These are phyloP conservation scores for Spermophilus dauricus DNA, from an alignment of 2,113 vertebrate genomes.

Conservation along the genomic window DNA sequence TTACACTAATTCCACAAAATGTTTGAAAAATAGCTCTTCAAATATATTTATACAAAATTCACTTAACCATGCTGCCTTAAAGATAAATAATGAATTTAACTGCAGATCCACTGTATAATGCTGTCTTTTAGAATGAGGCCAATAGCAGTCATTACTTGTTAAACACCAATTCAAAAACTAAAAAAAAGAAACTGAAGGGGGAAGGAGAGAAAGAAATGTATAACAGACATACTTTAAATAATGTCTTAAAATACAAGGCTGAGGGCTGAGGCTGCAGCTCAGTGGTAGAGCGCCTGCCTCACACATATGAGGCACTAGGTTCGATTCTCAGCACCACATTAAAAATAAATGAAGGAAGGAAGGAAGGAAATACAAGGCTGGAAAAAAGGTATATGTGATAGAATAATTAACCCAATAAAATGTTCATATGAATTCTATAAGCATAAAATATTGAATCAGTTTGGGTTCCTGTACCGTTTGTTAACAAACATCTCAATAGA, in stretches of 20 bases:
- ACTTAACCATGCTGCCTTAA: not conserved
- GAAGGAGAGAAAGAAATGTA: not conserved
- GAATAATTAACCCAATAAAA: not conserved
- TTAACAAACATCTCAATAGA: not conserved
- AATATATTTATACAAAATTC: not conserved
- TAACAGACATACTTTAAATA: not conserved
- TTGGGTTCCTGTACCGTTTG: not conserved
- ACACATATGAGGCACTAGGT: no score
- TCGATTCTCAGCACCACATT: no score
- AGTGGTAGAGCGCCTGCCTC: no score
- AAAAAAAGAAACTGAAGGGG: not conserved
- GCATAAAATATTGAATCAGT: not conserved
- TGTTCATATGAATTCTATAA: not conserved
- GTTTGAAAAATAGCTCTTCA: constrained; percentile 26
- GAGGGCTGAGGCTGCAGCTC: no score
- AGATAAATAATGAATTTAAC: not conserved
- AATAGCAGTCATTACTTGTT: not conserved
- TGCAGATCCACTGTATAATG: not conserved
- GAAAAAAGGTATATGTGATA: not conserved
- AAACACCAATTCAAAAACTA: not conserved
- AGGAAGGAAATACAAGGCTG: not conserved
- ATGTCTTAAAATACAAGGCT: not conserved
- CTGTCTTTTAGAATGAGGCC: not conserved
- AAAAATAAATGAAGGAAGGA: no score
- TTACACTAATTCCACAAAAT: not conserved